Evolutionary conservation across 1,140 invertebrate genomes (phyloP).

Genomic region (Calliphora vicina): DNA sequence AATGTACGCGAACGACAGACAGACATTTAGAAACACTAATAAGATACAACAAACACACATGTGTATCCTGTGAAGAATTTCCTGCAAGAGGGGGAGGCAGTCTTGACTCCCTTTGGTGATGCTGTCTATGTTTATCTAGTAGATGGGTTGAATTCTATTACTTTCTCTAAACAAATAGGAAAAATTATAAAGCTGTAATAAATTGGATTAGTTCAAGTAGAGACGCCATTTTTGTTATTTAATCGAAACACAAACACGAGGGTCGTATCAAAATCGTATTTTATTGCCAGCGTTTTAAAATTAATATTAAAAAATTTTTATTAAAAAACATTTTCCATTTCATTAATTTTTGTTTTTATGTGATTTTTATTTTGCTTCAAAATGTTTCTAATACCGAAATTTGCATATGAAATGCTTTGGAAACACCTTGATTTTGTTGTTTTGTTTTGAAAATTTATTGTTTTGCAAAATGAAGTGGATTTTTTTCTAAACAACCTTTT

Average conservation of each 20-base stretch:
- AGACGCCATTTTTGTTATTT: conserved; percentile 51
- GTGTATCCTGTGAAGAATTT: too few relatives aligned
- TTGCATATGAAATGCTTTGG: not conserved
- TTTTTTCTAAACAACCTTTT: not conserved
- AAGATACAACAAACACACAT: not conserved
- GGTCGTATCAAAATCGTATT: not conserved
- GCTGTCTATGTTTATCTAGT: not conserved
- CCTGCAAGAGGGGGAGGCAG: too few relatives aligned
- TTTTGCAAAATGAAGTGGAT: too few relatives aligned
- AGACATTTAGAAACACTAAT: not conserved
- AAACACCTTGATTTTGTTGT: not conserved
- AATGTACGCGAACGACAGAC: not conserved
- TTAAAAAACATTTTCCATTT: not conserved
- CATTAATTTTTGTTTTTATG: not conserved
- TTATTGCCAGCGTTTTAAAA: not conserved
- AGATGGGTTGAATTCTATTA: not conserved
- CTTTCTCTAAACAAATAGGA: not conserved
- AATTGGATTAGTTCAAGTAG: conserved; percentile 62
- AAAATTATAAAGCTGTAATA: conserved; percentile 62
- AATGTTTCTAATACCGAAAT: not conserved
- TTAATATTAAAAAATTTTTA: not conserved
- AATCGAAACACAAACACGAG: too few relatives aligned
- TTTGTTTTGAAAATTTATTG: not conserved
- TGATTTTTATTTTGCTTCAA: not conserved
- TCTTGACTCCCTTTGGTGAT: not conserved